Evolutionary conservation across 2,797 vertebrate species (phyloP).

Genomic region (Leptoclinus maculatus): DNA sequence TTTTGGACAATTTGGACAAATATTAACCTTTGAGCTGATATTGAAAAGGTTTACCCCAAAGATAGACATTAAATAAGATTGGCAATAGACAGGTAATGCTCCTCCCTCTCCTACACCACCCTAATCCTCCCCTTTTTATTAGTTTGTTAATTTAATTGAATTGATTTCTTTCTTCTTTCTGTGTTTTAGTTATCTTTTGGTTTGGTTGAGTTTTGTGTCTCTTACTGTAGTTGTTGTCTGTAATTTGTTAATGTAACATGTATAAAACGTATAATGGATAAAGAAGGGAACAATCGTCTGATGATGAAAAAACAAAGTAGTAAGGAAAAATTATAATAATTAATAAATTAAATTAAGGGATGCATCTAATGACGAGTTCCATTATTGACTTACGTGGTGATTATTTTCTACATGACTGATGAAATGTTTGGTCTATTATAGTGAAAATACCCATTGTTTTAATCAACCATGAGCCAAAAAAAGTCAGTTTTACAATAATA

Average conservation of each 20-base stretch:
- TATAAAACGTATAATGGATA: background rate
- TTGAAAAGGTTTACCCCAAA: background rate
- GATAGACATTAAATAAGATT: background rate
- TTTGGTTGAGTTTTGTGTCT: background rate
- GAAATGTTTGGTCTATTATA: background rate
- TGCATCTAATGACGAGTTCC: background rate
- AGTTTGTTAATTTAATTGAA: background rate
- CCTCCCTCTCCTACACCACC: background rate
- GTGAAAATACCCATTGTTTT: background rate
- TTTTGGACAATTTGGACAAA: too few species aligned
- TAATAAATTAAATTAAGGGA: background rate
- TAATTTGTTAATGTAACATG: background rate
- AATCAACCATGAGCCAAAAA: background rate
- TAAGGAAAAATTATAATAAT: background rate
- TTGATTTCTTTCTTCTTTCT: background rate
- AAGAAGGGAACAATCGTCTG: background rate
- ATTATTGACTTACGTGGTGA: background rate
- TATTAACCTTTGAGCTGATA: too few species aligned
- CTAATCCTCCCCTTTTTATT: background rate
- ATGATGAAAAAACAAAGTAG: background rate
- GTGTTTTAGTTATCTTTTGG: background rate
- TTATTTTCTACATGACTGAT: background rate
- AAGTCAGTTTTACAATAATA: background rate
- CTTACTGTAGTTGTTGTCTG: background rate
- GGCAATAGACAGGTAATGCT: background rate